Conservation (phyloP, 2,113 vertebrate genomes). For the Perccottus glenii region DNA sequence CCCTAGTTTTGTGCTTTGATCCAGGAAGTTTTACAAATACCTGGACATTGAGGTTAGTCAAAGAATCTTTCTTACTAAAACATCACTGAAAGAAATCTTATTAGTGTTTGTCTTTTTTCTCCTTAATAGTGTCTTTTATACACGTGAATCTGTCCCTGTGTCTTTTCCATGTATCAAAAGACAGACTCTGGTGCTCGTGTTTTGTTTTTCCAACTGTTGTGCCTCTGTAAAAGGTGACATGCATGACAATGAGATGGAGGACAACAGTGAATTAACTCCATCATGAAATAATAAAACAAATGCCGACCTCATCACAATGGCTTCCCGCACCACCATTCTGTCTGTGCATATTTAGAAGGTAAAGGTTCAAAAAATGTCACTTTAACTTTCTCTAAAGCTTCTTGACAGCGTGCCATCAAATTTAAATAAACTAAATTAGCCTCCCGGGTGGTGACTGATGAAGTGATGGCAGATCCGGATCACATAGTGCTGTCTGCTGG, state of each 20-base stretch:
- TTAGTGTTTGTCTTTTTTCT: too few relatives aligned
- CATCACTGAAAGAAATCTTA: too few relatives aligned
- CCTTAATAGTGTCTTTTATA: too few relatives aligned
- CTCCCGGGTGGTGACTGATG: conserved; percentile 27
- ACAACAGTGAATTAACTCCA: background rate
- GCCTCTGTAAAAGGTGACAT: background rate
- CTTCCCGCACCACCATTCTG: background rate
- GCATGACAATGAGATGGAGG: background rate
- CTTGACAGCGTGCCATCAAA: conserved; percentile 3
- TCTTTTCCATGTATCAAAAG: background rate
- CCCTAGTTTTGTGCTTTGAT: too few relatives aligned
- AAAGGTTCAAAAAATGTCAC: background rate
- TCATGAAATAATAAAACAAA: conserved; percentile 1
- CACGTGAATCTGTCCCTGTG: too few relatives aligned
- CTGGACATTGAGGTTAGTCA: too few relatives aligned
- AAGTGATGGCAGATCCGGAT: conserved; percentile 20
- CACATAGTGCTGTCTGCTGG: conserved; percentile 20
- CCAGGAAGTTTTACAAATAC: too few relatives aligned
- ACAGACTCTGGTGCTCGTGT: background rate
- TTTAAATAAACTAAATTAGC: conserved; percentile 24
- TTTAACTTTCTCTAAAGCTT: background rate
- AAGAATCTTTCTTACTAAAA: too few relatives aligned
- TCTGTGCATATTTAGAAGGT: background rate
- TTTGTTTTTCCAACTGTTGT: background rate
- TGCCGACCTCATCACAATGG: background rate